Evolutionary conservation across 53 echinoderm and acorn worm species (phyloP).

Genomic region (Echinometra lucunter): DNA sequence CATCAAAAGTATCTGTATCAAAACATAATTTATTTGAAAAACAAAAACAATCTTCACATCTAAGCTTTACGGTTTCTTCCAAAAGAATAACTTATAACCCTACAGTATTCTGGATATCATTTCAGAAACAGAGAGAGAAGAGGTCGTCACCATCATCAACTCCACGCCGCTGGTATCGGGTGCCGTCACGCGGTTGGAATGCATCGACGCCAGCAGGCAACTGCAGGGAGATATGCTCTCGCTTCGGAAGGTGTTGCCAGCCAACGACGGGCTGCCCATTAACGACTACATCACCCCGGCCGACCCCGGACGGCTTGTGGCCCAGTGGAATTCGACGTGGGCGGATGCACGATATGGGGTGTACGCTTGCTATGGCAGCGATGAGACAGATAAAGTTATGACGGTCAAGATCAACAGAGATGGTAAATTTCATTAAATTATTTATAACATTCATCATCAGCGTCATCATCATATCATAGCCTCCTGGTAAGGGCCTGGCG

Average conservation of each 20-base stretch:
- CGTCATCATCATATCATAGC: too few species aligned
- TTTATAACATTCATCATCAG: neutral
- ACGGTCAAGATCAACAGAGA: constrained; percentile 82
- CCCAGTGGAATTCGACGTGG: constrained; percentile 74
- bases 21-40: too few species aligned
- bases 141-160: constrained; percentile 82
- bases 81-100: neutral
- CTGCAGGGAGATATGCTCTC: constrained; percentile 63
- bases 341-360: constrained; percentile 77
- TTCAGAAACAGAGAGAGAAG: neutral
- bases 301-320: constrained; percentile 64
- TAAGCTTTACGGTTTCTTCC: too few species aligned
- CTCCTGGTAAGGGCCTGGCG: too few species aligned
- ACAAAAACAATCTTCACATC: too few species aligned
- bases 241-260: constrained; percentile 67
- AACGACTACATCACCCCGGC: constrained; percentile 55
- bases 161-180: constrained; percentile 85
- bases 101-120: neutral
- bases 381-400: constrained; percentile 59
- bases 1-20: too few species aligned
- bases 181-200: constrained; percentile 74
- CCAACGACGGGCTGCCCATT: constrained; percentile 38
- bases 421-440: constrained; percentile 69
- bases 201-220: constrained; percentile 80
- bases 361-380: constrained; percentile 74